Percentiles rank a stretch among this genome's conserved stretches.
Evolutionary conservation across 2,797 vertebrate genomes (phyloP).

Genomic region (Pagetopsis macropterus): DNA sequence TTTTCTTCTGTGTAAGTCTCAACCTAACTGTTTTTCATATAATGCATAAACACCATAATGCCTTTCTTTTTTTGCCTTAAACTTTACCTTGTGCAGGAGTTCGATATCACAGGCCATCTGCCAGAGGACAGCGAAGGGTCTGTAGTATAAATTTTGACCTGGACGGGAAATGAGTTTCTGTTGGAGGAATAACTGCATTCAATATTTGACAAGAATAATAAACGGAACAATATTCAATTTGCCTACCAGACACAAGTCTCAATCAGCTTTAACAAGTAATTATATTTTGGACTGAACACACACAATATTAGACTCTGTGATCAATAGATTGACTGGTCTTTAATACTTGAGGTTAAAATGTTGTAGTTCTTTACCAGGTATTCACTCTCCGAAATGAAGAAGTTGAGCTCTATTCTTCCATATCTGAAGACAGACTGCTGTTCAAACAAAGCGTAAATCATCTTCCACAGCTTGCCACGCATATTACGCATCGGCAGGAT

Average conservation of each 20-base stretch:
- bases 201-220: conserved; percentile 12
- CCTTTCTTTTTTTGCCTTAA: background rate
- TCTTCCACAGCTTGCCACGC: conserved; percentile 86
- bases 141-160: conserved; percentile 81
- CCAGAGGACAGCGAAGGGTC: conserved; percentile 85
- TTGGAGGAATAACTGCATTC: conserved; percentile 45
- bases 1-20: no score
- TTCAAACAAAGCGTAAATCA: conserved; percentile 87
- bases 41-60: background rate
- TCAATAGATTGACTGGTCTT: background rate
- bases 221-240: no score
- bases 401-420: conserved; percentile 91
- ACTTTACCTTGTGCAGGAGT: conserved; percentile 88
- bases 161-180: conserved; percentile 87
- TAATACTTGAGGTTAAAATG: conserved; percentile 2
- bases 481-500: conserved; percentile 84
- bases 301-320: background rate
- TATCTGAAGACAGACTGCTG: conserved; percentile 88
- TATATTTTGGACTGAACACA: background rate
- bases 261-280: background rate
- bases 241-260: background rate
- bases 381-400: conserved; percentile 90
- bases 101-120: conserved; percentile 91
- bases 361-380: conserved; percentile 83
- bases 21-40: background rate